phyloP scores from a whole-genome alignment of 1,140 invertebrate genomes.

The Listronotus oregonensis region DNA sequence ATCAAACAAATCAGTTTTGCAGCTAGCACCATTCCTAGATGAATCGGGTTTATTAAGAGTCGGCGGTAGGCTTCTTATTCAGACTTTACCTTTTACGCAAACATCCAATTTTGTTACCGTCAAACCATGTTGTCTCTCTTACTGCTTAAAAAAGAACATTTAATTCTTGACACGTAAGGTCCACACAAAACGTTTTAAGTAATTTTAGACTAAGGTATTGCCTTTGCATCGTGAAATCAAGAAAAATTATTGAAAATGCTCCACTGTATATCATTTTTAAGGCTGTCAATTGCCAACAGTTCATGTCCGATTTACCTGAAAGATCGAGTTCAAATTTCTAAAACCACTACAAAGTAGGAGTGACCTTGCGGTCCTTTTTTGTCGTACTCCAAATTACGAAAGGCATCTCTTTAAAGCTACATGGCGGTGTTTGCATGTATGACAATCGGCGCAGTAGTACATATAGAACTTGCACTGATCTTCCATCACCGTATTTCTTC shows the following conservation, averaged over 20 bases:
- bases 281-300: neutral
- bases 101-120: conserved; percentile 45
- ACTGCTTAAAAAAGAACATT: conserved; percentile 38
- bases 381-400: too few relatives aligned
- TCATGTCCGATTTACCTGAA: conserved; percentile 47
- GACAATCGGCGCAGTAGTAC: neutral
- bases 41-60: conserved; percentile 54
- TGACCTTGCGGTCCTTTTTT: neutral
- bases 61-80: conserved; percentile 51
- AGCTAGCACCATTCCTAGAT: conserved; percentile 46
- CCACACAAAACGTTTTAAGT: neutral
- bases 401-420: neutral
- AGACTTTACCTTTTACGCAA: conserved; percentile 40
- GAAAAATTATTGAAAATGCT: conserved; percentile 36
- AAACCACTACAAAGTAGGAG: neutral
- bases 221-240: conserved; percentile 37
- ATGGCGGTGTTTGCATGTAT: neutral
- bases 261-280: conserved; percentile 29
- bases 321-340: neutral
- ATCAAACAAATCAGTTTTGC: too few relatives aligned
- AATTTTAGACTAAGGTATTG: conserved; percentile 32
- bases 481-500: neutral
- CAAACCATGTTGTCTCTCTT: conserved; percentile 36
- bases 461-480: conserved; percentile 3
- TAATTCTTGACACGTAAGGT: conserved; percentile 15